A percentile compares a stretch with the other conserved stretches of the same genome.
Evolutionary conservation across 37 sponge, comb jelly and placozoan species (phyloP).

Genomic region (Agelas oroides): DNA sequence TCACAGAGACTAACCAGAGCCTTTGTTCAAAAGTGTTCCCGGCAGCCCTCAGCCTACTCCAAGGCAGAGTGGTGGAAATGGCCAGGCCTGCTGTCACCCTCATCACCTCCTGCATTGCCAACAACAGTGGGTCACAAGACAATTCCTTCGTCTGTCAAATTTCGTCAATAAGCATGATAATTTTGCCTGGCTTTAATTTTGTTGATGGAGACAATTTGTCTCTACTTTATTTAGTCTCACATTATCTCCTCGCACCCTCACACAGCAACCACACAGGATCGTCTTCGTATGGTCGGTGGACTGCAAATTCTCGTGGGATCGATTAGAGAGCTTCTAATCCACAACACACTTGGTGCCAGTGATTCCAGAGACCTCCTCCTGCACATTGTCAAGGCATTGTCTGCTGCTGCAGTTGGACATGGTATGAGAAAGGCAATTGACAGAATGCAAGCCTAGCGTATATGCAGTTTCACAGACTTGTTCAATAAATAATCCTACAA

Average conservation of each 20-base stretch:
- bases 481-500: too few relatives aligned
- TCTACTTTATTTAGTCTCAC: too few relatives aligned
- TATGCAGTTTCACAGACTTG: too few relatives aligned
- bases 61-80: not conserved
- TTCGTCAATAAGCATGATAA: too few relatives aligned
- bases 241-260: not conserved
- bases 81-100: constrained; percentile 24
- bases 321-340: not conserved
- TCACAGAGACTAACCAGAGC: constrained; percentile 43
- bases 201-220: too few relatives aligned
- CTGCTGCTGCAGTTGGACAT: constrained; percentile 6
- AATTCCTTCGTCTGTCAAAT: too few relatives aligned
- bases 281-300: constrained; percentile 32
- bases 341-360: not conserved
- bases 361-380: not conserved
- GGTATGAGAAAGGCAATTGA: constrained; percentile 11
- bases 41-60: constrained; percentile 36
- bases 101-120: constrained; percentile 46
- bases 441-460: too few relatives aligned
- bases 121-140: constrained; percentile 30
- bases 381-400: constrained; percentile 14
- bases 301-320: constrained; percentile 7
- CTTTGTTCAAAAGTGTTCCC: constrained; percentile 25
- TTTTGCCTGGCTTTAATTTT: too few relatives aligned
- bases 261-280: constrained; percentile 21